Conservation (phyloP, 2,113 vertebrate genomes). For the Thamnophis sirtalis region DNA sequence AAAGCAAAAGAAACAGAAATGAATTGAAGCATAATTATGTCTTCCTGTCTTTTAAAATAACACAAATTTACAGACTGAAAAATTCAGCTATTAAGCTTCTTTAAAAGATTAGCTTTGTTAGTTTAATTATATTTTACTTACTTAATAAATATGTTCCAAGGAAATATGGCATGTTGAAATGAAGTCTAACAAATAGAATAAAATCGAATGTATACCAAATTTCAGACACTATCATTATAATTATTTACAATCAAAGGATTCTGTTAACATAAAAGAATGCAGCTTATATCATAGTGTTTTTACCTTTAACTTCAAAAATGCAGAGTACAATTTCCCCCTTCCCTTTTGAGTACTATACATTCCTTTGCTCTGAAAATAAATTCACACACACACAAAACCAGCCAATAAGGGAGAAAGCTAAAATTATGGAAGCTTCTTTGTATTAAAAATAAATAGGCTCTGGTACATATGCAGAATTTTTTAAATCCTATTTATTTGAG, state of each 20-base stretch:
- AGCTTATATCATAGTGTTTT: constrained; percentile 75
- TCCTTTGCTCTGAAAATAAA: neutral
- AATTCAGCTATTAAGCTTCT: constrained; percentile 71
- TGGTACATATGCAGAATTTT: neutral
- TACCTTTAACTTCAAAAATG: constrained; percentile 63
- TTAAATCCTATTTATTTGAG: neutral
- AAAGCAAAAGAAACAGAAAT: constrained; percentile 58
- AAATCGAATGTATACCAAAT: constrained; percentile 76
- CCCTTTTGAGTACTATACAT: neutral
- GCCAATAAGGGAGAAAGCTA: neutral
- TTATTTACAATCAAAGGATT: constrained; percentile 76
- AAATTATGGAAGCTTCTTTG: neutral
- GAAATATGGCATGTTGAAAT: constrained; percentile 78
- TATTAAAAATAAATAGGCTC: neutral
- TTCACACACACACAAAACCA: neutral
- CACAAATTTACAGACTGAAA: constrained; percentile 60
- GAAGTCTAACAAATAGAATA: constrained; percentile 71
- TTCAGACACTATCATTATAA: constrained; percentile 76
- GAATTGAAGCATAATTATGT: constrained; percentile 61
- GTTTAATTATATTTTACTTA: constrained; percentile 80
- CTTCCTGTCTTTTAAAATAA: constrained; percentile 63
- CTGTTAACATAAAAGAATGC: constrained; percentile 74
- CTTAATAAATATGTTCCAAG: constrained; percentile 83
- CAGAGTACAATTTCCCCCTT: constrained; percentile 12
- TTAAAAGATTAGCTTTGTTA: constrained; percentile 80